Percentiles rank a stretch among this genome's conserved stretches.
Evolutionary conservation across 2,888 invertebrate genomes (phyloP).

Genomic region (Leptodirus hochenwartii): DNA sequence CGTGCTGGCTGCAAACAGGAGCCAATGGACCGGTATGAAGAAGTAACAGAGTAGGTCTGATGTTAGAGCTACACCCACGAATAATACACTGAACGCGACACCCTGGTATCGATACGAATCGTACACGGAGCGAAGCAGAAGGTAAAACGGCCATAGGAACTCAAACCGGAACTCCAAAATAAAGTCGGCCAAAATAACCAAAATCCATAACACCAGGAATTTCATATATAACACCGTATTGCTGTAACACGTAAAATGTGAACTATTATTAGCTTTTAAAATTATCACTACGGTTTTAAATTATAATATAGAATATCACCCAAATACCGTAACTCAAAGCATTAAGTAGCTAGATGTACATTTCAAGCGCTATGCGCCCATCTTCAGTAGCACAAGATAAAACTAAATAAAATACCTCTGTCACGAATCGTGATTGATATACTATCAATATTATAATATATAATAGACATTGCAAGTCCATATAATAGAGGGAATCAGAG

Average conservation of each 20-base stretch:
- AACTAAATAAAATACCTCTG: too few species aligned
- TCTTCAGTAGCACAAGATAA: too few species aligned
- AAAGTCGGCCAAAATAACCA: constrained; percentile 89
- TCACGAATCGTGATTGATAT: too few species aligned
- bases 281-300: too few species aligned
- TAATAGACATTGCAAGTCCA: too few species aligned
- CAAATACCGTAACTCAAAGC: too few species aligned
- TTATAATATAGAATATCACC: too few species aligned
- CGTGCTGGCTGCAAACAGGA: constrained; percentile 94
- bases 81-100: constrained; percentile 93
- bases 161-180: constrained; percentile 97
- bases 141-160: constrained; percentile 98
- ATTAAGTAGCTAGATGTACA: too few species aligned
- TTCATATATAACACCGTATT: constrained; percentile 88
- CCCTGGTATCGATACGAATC: constrained; percentile 98
- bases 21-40: constrained; percentile 95
- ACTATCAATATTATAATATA: too few species aligned
- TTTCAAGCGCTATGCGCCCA: too few species aligned
- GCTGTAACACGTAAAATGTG: constrained; percentile 65
- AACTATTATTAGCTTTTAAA: too few species aligned
- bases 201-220: constrained; percentile 86
- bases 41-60: constrained; percentile 98
- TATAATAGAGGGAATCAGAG: too few species aligned
- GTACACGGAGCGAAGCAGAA: constrained; percentile 85
- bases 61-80: constrained; percentile 92